These are phyloP conservation scores for Synanthedon myopaeformis DNA, from an alignment of 2,888 invertebrate species.

Conservation along the genomic window DNA sequence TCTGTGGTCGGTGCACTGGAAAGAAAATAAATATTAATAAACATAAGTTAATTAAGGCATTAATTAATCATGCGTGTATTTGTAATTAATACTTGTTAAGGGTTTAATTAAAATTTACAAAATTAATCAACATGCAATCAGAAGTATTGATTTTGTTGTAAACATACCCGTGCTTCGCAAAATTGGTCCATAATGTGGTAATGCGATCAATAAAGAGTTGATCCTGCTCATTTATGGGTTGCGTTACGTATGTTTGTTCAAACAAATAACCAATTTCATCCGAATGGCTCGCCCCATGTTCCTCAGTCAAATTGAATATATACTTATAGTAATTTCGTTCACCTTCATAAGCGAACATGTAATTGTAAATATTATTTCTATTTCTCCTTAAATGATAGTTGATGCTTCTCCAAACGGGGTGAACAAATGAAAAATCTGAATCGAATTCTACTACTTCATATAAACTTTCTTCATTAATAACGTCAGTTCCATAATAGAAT, in stretches of 20 bases:
- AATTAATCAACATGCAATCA: background rate
- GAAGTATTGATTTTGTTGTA: background rate
- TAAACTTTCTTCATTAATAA: constrained; percentile 10
- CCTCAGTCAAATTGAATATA: constrained; percentile 2
- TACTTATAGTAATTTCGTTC: constrained; percentile 7
- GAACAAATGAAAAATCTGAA: constrained; percentile 29
- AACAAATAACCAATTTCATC: constrained; percentile 43
- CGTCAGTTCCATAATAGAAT: constrained; percentile 7
- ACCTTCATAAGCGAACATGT: constrained; percentile 36
- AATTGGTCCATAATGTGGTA: constrained; percentile 49
- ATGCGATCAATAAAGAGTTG: constrained; percentile 30
- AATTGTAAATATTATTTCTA: constrained; percentile 26
- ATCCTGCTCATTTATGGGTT: constrained; percentile 27
- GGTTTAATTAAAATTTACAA: no score
- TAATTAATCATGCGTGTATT: no score
- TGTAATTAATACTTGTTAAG: no score
- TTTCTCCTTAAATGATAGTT: constrained; percentile 19
- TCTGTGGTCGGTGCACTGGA: background rate
- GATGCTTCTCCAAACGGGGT: constrained; percentile 28
- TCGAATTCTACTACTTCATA: constrained; percentile 23
- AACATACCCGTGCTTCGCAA: constrained; percentile 39
- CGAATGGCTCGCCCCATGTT: constrained; percentile 22
- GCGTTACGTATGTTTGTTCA: constrained; percentile 9
- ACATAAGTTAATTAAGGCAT: no score
- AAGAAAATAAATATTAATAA: background rate